Base-by-base conservation (phyloP, 2,888 invertebrate species). In the Nyleta sp. region DNA sequence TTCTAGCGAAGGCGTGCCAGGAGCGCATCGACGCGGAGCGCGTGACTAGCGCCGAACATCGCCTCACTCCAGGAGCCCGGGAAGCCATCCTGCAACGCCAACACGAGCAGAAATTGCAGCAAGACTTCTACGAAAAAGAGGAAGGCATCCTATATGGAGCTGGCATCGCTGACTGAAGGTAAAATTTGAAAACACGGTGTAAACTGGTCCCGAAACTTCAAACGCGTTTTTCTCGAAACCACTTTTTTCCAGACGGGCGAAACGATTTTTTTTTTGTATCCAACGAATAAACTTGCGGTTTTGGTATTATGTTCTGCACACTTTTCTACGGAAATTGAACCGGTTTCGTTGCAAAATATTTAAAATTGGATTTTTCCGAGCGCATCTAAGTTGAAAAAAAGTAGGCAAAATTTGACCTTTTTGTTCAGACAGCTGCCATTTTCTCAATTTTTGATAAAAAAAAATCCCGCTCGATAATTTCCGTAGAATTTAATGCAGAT, bases 181-280 rank as follows among this genome's bases (percentile, higher is more conserved):
- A 38, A 40, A 38, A 15, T 10, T 40, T 18, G 40, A 17, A 15
- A 4, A 40, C 13, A 40, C 17, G 11, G n/a, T 22, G 35, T 38
- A 35, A 53, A 35, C 22, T 53, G 1, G 33, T 52, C 20, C 13
- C 53, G 15, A 53, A 44, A 60, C 46, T 60, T 59, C 10, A 33
- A 60, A 60, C 59, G 59, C 18, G 59, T 60, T 60, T 60, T 60
- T 44, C 31, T 60, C 46, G 18, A 60, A 59, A 59, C 18, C 28
- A 44, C 15, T 17, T 59, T 44, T 59, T 59, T 59, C 18, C 3
- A 1, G 38, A 5, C 10, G 55, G 24, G 3, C 40, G 55, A 18
- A 38, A 55, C 2, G 40, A n/a, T 35, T 57, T 40, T 53, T 38
- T 22, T 57, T 57, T 55, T 24, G 24, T 40, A 40, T 55, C 38